Conservation (phyloP, 64 coral and sea anemone genomes). For the Orbicella faveolata region DNA sequence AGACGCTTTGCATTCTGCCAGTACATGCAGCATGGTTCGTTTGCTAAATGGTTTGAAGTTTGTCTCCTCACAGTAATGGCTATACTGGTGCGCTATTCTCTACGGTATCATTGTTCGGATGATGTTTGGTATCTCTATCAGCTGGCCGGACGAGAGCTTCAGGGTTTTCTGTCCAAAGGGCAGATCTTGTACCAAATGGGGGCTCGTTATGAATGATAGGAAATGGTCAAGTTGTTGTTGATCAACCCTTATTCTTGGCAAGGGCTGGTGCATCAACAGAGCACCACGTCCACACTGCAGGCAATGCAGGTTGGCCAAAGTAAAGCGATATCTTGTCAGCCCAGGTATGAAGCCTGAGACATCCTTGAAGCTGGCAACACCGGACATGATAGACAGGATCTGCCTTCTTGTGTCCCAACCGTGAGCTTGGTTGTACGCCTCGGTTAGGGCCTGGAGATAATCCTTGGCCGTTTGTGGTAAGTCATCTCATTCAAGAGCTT, state of each 20-base stretch:
- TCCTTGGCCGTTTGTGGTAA: neutral
- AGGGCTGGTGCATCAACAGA: neutral
- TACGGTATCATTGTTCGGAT: constrained; percentile 47
- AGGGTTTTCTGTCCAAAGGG: constrained; percentile 49
- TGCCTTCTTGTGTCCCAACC: constrained; percentile 17
- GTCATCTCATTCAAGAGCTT: constrained; percentile 7
- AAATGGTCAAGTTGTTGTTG: constrained; percentile 40
- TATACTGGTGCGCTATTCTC: constrained; percentile 49
- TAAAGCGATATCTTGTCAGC: constrained; percentile 42
- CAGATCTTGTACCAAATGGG: constrained; percentile 57
- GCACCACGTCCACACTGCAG: constrained; percentile 23
- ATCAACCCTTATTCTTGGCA: constrained; percentile 34
- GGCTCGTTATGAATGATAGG: constrained; percentile 33
- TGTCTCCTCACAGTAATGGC: constrained; percentile 20
- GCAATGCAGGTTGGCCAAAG: constrained; percentile 38
- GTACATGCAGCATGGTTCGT: constrained; percentile 37
- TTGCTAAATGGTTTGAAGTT: constrained; percentile 46
- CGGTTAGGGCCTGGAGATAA: constrained; percentile 18
- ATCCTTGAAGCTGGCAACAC: constrained; percentile 15
- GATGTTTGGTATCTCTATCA: constrained; percentile 41
- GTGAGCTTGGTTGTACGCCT: constrained; percentile 4
- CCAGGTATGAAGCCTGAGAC: constrained; percentile 30
- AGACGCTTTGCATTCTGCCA: constrained; percentile 51
- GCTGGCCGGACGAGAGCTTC: constrained; percentile 11
- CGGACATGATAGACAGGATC: constrained; percentile 20